phyloP scores from a whole-genome alignment of 2,888 invertebrate genomes.

The Eupithecia subumbrata region DNA sequence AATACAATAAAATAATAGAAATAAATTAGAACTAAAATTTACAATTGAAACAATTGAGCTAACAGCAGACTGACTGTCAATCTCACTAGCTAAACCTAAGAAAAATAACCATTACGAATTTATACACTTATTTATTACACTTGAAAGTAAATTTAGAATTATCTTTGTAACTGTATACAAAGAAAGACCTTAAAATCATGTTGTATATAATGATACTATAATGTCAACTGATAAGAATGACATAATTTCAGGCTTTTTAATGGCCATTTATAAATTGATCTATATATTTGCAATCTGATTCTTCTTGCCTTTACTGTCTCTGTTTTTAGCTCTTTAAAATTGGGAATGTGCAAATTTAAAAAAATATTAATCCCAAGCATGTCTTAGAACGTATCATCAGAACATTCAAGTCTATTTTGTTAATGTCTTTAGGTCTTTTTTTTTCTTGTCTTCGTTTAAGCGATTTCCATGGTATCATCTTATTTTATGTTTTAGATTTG shows the following conservation, averaged over 20 bases:
- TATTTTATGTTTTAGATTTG: slow-evolving; percentile 2
- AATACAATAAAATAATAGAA: too few species aligned
- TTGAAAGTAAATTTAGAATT: background rate
- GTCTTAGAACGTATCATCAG: slow-evolving; percentile 16
- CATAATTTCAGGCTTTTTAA: background rate
- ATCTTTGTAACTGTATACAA: background rate
- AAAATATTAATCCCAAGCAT: slow-evolving; percentile 19
- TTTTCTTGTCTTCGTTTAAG: slow-evolving; percentile 6
- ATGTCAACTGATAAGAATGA: background rate
- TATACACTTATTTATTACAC: background rate
- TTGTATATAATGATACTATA: background rate
- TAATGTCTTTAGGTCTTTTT: slow-evolving; percentile 12
- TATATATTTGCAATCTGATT: slow-evolving; percentile 38
- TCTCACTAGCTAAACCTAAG: background rate
- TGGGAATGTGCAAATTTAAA: slow-evolving; percentile 13
- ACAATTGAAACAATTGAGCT: too few species aligned
- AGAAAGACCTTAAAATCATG: background rate
- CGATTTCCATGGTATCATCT: slow-evolving; percentile 13
- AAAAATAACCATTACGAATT: background rate
- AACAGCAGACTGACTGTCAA: too few species aligned
- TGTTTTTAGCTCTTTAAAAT: slow-evolving; percentile 16
- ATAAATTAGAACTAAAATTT: too few species aligned
- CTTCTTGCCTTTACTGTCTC: slow-evolving; percentile 26
- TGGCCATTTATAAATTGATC: slow-evolving; percentile 1
- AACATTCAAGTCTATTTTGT: slow-evolving; percentile 12